A percentile compares a stretch with the other conserved stretches of the same genome.
phyloP scores from a whole-genome alignment of 2,113 vertebrate genomes.

The Clarias macrocephalus region DNA sequence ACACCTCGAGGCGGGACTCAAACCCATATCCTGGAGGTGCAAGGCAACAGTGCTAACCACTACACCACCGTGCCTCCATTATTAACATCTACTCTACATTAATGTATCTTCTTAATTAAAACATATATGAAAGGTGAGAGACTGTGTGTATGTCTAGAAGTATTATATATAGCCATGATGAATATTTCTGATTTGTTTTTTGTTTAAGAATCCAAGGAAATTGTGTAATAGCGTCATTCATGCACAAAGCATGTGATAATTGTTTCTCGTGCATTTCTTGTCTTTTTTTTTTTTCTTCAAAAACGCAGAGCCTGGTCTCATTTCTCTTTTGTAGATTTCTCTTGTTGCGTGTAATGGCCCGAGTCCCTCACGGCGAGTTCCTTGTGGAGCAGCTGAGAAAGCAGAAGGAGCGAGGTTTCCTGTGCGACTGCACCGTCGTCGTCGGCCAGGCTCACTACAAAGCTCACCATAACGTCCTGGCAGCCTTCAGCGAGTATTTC shows the following conservation, averaged over 20 bases:
- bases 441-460: conserved; percentile 81
- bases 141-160: too few species aligned
- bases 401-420: conserved; percentile 79
- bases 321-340: background rate
- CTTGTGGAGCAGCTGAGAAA: conserved; percentile 82
- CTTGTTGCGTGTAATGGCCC: conserved; percentile 38
- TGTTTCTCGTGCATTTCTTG: background rate
- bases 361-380: conserved; percentile 77
- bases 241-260: background rate
- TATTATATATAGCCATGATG: too few species aligned
- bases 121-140: too few species aligned
- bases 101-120: too few species aligned
- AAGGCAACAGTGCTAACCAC: too few species aligned
- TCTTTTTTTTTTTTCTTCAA: background rate
- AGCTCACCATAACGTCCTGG: conserved; percentile 89
- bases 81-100: too few species aligned
- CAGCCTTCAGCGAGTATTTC: conserved; percentile 94
- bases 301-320: background rate
- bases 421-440: conserved; percentile 84
- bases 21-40: too few species aligned
- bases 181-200: too few species aligned
- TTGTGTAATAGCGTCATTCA: background rate
- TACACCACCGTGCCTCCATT: too few species aligned
- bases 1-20: too few species aligned
- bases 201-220: too few species aligned